A percentile compares a stretch with the other conserved stretches of the same genome.
Conservation (phyloP, 2,888 invertebrate genomes). For the Melitaea athalia region DNA sequence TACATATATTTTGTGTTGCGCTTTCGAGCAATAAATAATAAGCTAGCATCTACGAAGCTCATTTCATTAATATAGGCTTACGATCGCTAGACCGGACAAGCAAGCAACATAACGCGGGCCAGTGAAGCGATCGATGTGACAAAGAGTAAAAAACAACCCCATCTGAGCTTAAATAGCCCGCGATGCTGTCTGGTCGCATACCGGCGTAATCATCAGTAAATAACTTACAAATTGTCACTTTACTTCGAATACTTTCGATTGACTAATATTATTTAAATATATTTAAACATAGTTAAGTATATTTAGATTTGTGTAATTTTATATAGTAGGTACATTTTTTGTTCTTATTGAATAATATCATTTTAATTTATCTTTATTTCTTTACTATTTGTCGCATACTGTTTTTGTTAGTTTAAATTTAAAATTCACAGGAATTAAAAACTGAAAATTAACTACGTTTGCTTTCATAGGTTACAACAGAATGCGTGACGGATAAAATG, state of each 20-base stretch:
- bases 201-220: slow-evolving; percentile 36
- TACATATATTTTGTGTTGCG: neutral
- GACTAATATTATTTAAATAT: slow-evolving; percentile 15
- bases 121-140: slow-evolving; percentile 12
- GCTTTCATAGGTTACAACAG: too few relatives aligned
- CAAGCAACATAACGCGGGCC: slow-evolving; percentile 12
- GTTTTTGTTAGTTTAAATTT: too few relatives aligned
- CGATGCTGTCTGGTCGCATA: slow-evolving; percentile 34
- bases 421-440: too few relatives aligned
- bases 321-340: too few relatives aligned
- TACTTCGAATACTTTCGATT: slow-evolving; percentile 20
- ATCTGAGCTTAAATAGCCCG: slow-evolving; percentile 40
- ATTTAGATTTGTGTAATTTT: too few relatives aligned
- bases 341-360: too few relatives aligned
- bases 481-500: too few relatives aligned
- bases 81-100: slow-evolving; percentile 5
- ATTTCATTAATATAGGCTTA: slow-evolving; percentile 7
- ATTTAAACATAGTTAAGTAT: neutral
- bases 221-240: slow-evolving; percentile 17
- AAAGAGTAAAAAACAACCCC: slow-evolving; percentile 26
- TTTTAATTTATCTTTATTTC: too few relatives aligned
- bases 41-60: neutral
- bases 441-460: too few relatives aligned
- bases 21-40: neutral
- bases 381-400: too few relatives aligned